Base-by-base conservation (phyloP, 2,113 vertebrate species). In the Columba livia region DNA sequence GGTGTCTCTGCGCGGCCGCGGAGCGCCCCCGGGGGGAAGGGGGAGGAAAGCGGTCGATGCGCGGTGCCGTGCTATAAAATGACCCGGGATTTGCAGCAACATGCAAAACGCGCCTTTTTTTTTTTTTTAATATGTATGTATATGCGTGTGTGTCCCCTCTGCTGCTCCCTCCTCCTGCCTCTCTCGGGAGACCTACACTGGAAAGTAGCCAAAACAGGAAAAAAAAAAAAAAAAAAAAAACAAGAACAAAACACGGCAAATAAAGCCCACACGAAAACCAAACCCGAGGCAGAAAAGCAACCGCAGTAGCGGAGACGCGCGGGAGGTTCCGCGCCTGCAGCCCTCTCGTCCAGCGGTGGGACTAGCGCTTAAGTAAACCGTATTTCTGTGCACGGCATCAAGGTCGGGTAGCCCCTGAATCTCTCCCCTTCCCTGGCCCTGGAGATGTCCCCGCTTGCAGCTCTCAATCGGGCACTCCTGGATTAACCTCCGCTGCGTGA, bases 1-100 rank as follows among this genome's bases (percentile, higher is more conserved):
- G 75, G 54, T 40, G 21, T 32, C 66, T 93, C 74, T 88, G 62
- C 89, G 94, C 86, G 88, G 82, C 90, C 53, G 91, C 93, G 91
- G 86, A 95, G 91, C 53, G 74, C 88, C 74, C 77, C 62, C 36
- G 47, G 80, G 72, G 66, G 50, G 12, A 15, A n/a, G 67, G 80
- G 79, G 19, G 15, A 13, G 54, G 23, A 42, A 25, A 34, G 61
- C 48, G 65, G 24, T 15, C 20, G 12, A 5, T 75, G 74, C 36
- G 62, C 57, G 20, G 13, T 6, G 56, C 61, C 50, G 66, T 56
- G 65, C 54, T 42, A 6, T 11, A 26, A 87, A 77, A 70, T 1
- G 31, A 40, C 24, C 56, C 21, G 29, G 18, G 21, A 47, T 25
- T 74, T 29, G 56, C 38, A 34, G 26, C 31, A n/a, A 56, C 17